Conservation (phyloP, 2,113 vertebrate species). For the Todiramphus saurophagus region DNA sequence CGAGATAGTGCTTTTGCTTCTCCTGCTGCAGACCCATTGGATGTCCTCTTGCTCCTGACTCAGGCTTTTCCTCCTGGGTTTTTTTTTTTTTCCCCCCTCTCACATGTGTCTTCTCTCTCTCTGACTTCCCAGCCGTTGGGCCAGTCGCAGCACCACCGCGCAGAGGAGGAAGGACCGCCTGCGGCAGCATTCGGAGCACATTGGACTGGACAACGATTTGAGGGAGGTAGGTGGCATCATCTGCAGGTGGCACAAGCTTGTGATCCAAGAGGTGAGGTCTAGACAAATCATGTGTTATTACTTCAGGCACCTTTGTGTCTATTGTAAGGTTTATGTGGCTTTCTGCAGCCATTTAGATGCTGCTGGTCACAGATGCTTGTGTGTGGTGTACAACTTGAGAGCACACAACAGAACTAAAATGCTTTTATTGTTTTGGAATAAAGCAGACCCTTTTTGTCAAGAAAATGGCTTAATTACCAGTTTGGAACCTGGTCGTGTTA, state of each 20-base stretch:
- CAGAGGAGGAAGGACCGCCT: conserved; percentile 85
- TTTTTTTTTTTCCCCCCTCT: neutral
- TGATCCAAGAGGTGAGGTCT: neutral
- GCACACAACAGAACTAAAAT: neutral
- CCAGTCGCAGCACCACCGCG: conserved; percentile 81
- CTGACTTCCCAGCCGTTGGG: conserved; percentile 81
- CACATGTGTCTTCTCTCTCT: neutral
- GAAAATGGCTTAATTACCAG: neutral
- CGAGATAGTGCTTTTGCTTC: neutral
- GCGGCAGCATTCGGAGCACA: conserved; percentile 81
- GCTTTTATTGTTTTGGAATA: neutral
- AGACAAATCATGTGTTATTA: neutral
- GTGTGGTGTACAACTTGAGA: neutral
- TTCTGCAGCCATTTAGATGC: neutral
- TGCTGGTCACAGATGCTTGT: neutral
- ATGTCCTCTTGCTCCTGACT: neutral
- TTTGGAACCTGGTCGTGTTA: accelerated
- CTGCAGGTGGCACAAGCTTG: neutral
- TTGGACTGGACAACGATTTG: conserved; percentile 84
- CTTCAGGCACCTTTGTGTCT: neutral
- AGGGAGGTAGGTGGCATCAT: conserved; percentile 81
- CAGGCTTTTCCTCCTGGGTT: neutral
- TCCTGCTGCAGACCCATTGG: accelerated
- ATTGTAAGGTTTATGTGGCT: neutral
- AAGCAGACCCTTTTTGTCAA: neutral